Evolutionary conservation across 2,797 vertebrate species (phyloP), one percentile per base, ranked within the genome.

Genomic region (Syndactyla subalaris): DNA sequence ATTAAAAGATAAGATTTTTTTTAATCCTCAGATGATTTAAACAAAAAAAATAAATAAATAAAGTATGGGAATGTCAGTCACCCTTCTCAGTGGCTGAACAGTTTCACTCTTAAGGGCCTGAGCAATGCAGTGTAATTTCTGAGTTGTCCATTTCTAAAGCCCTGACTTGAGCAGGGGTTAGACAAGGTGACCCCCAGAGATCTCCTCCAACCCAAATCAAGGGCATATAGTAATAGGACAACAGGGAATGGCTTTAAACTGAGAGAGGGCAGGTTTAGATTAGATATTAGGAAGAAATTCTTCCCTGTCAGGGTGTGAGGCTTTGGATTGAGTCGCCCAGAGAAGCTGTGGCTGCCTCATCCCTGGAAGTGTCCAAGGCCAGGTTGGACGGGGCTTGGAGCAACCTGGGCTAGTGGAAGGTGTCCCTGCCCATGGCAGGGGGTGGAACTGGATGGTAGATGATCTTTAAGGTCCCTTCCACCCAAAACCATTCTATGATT

Each of bases 1-100:
- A 96, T 97, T 96, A 91, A 96, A 96, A 96, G 96, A 95, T 93
- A 95, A 93, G 84, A 26, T 58, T 4, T 67, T 92, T 92, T 76
- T 82, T 57, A 88, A 93, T 89, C 73, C 89, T 88, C 82, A 66
- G 66, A 59, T 70, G 58, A 63, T 76, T 97, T 86, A 63, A 88
- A 91, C 29, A 51, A 45, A 16, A 62, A 32, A 70, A 67, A 70
- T 59, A 49, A 86, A 63, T 29, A 58, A 46, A 29, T 54, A 30
- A 91, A 55, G 34, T 45, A 23, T 78, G 70, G 68, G 66, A 92
- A 78, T 48, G 36, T 32, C 41, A 66, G 75, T 24, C 54, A 58
- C 26, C 55, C 46, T 89, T 66, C 23, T 70, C 46, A 59, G 43
- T 26, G 30, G 26, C 51, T 77, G 49, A 80, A 46, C 12, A 41